Evolutionary conservation across 1,140 invertebrate species (phyloP).

Genomic region (Ceratitis capitata): DNA sequence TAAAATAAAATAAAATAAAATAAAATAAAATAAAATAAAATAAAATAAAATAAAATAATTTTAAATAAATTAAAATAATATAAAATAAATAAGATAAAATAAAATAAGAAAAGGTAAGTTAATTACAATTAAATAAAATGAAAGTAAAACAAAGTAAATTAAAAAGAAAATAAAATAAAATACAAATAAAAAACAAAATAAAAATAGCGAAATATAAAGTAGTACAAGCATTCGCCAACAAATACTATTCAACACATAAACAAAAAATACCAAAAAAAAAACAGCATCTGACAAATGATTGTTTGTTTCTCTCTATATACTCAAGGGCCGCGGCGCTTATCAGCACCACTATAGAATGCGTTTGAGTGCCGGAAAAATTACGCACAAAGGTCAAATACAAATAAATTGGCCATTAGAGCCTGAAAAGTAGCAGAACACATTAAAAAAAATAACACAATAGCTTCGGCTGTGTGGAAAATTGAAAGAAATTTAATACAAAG

Average conservation of each 20-base stretch:
- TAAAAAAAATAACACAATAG: background rate
- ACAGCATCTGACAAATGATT: background rate
- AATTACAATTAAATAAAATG: too few relatives aligned
- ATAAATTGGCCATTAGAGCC: slow-evolving; percentile 26
- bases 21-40: too few relatives aligned
- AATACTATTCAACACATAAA: background rate
- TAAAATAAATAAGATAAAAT: background rate
- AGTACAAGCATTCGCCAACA: background rate
- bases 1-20: too few relatives aligned
- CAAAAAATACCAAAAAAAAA: background rate
- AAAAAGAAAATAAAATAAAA: too few relatives aligned
- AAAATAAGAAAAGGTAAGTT: too few relatives aligned
- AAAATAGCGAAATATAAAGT: background rate
- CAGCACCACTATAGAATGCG: background rate
- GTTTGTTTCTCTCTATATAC: background rate
- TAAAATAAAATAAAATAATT: background rate
- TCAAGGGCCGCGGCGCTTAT: background rate
- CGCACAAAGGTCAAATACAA: slow-evolving; percentile 32
- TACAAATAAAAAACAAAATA: background rate
- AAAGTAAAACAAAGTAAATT: too few relatives aligned
- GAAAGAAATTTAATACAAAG: too few relatives aligned
- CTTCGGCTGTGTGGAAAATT: background rate
- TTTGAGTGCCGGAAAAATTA: background rate
- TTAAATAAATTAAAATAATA: background rate
- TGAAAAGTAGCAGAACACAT: background rate